These are phyloP conservation scores for Laothoe populi DNA, from an alignment of 2,888 invertebrate genomes.

Conservation along the genomic window DNA sequence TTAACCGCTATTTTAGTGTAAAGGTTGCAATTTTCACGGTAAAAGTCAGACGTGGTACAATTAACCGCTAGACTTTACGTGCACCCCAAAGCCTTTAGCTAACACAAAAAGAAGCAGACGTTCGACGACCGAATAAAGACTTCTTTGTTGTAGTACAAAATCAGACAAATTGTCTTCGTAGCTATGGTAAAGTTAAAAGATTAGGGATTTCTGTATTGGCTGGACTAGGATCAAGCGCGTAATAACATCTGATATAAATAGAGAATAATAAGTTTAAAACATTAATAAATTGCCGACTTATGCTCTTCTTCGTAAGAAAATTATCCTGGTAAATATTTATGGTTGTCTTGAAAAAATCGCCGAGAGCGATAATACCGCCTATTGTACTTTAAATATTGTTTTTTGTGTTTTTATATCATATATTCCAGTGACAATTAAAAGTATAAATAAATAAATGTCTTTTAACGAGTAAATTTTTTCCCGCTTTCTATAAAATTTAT, in stretches of 20 bases:
- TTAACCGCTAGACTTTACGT: conserved; percentile 3
- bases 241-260: not conserved
- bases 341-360: no score
- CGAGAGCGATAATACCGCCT: no score
- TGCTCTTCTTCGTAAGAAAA: not conserved
- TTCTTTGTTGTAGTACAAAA: conserved; percentile 1
- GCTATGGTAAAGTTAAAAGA: not conserved
- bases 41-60: conserved; percentile 3
- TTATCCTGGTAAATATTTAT: no score
- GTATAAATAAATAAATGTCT: no score
- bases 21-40: not conserved
- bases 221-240: not conserved
- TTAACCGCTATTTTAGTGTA: not conserved
- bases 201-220: not conserved
- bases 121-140: not conserved
- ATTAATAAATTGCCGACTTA: not conserved
- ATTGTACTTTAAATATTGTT: no score
- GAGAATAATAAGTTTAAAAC: not conserved
- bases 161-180: conserved; percentile 8
- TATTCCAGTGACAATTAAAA: no score
- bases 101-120: not conserved
- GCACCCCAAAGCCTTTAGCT: not conserved
- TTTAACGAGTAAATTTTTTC: no score
- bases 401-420: no score
- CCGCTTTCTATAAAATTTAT: no score